Conservation (phyloP, 1,140 invertebrate species). For the Drosophila ambigua region DNA sequence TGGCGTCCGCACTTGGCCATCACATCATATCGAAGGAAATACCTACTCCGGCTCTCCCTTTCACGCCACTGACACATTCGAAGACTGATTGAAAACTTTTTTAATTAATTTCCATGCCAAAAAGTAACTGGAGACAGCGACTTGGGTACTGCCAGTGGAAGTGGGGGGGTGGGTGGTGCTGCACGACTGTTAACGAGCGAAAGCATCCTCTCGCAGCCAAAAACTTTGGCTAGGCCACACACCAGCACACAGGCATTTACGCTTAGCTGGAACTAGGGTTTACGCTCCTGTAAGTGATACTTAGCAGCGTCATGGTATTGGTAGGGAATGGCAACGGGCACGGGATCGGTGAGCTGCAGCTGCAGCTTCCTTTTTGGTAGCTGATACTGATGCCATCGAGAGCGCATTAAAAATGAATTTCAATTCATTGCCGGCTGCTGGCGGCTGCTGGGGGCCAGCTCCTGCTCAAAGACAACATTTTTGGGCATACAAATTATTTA, state of each 20-base stretch:
- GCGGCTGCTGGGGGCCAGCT: not conserved
- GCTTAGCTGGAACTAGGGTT: not conserved
- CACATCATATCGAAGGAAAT: not conserved
- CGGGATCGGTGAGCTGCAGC: not conserved
- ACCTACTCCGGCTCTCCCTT: not conserved
- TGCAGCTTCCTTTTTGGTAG: too few species aligned
- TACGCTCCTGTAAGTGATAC: not conserved
- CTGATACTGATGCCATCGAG: constrained; percentile 24
- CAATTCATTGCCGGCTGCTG: constrained; percentile 45
- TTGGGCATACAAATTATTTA: constrained; percentile 70
- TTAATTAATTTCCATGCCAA: constrained; percentile 78
- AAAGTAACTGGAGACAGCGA: constrained; percentile 21
- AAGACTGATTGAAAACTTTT: constrained; percentile 78
- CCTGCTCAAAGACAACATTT: constrained; percentile 48
- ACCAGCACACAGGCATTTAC: not conserved
- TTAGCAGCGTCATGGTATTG: too few species aligned
- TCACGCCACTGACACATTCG: constrained; percentile 62
- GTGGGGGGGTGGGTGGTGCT: not conserved
- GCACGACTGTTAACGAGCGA: not conserved
- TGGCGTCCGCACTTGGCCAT: not conserved
- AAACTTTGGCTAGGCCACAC: constrained; percentile 38
- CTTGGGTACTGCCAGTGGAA: not conserved
- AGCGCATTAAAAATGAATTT: constrained; percentile 75
- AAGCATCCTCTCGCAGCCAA: not conserved
- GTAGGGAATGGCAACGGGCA: not conserved